These are phyloP conservation scores for Dorcus hopei DNA, from an alignment of 2,888 invertebrate genomes.

Conservation along the genomic window DNA sequence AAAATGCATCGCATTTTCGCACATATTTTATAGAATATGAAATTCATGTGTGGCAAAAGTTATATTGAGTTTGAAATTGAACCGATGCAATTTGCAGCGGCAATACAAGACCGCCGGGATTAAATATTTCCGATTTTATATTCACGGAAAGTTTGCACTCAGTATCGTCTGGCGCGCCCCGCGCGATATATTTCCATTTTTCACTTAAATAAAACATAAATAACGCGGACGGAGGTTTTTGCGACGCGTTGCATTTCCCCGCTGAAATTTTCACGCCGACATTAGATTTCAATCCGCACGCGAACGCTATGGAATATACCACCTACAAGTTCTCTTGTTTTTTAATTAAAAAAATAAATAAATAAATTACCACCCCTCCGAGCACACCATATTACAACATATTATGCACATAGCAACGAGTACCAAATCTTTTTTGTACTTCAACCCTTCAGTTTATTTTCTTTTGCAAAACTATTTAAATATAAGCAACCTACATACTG, in stretches of 20 bases:
- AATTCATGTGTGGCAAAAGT: slow-evolving; percentile 32
- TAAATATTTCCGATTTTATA: slow-evolving; percentile 22
- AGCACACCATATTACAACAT: too few relatives aligned
- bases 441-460: too few relatives aligned
- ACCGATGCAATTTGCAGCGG: slow-evolving; percentile 35
- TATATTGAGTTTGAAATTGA: slow-evolving; percentile 46
- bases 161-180: background rate
- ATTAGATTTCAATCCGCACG: too few relatives aligned
- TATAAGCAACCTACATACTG: too few relatives aligned
- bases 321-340: too few relatives aligned
- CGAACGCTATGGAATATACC: too few relatives aligned
- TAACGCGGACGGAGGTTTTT: background rate
- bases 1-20: slow-evolving; percentile 12
- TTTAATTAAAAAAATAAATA: too few relatives aligned
- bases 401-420: too few relatives aligned
- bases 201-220: background rate
- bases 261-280: too few relatives aligned
- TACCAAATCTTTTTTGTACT: too few relatives aligned
- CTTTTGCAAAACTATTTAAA: too few relatives aligned
- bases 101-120: slow-evolving; percentile 33
- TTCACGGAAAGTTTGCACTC: slow-evolving; percentile 12
- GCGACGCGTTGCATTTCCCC: background rate
- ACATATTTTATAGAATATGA: slow-evolving; percentile 19
- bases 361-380: too few relatives aligned
- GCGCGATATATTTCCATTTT: background rate